Conservation (phyloP, 2,888 invertebrate genomes). For the Mythimna albipuncta region DNA sequence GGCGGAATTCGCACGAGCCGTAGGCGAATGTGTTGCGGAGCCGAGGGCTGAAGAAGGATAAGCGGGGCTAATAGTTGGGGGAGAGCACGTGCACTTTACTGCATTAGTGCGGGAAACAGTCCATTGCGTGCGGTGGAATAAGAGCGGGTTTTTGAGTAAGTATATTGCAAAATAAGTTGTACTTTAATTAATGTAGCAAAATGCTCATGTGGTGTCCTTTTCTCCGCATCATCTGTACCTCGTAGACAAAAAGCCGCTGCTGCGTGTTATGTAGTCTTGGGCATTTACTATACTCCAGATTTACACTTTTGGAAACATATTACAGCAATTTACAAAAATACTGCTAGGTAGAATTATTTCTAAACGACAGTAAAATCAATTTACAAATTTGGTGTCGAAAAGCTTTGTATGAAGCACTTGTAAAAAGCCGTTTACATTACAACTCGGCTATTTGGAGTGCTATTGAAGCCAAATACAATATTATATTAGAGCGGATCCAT, state of each 20-base stretch:
- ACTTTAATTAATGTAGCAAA: neutral
- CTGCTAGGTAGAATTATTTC: no score
- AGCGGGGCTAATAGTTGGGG: no score
- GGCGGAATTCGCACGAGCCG: no score
- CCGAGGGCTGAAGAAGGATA: no score
- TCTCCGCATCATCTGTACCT: neutral
- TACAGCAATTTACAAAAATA: no score
- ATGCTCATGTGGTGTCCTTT: neutral
- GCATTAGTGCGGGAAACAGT: no score
- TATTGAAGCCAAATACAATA: neutral
- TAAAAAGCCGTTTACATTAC: neutral
- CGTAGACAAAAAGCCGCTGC: neutral
- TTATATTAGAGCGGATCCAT: neutral
- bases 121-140: no score
- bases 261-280: neutral
- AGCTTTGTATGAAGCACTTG: neutral
- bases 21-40: no score
- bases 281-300: neutral
- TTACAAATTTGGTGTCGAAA: neutral
- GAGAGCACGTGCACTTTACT: no score
- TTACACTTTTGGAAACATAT: neutral
- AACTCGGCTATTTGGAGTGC: neutral
- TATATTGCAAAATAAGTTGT: no score
- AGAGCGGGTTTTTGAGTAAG: no score
- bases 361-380: neutral